Base-by-base conservation (phyloP, 2,797 vertebrate species). In the Adrianichthys oophorus region DNA sequence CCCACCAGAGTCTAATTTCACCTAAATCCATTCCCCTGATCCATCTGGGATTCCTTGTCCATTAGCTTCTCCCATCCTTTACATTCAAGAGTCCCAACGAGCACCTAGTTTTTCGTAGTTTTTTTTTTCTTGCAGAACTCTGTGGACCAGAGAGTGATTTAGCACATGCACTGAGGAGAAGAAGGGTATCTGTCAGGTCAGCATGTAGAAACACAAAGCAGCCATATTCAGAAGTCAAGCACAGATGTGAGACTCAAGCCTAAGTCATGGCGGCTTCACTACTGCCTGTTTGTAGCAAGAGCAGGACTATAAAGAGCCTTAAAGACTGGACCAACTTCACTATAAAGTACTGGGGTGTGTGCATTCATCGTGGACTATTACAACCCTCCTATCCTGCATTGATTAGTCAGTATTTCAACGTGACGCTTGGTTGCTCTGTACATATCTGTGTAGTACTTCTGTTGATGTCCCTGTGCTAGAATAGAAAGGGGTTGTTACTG, bases 401-500 rank as follows among this genome's bases (percentile, higher is more conserved):
- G 86, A 85, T 79, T 79, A 84, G 72, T 80, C 65, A 63, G 82
- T 87, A 79, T 84, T 85, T 71, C 41, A 29, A 78, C 65, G 85
- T 89, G 84, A 85, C 79, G 85, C 86, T 86, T 85, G 74, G 81
- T 84, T 83, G 85, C 83, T 81, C 68, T 88, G 79, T 91, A 86
- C 76, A 88, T 85, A 83, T 86, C 83, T 85, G 83, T 89, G 84
- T 91, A 76, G 82, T 90, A 79, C 81, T 85, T 85, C 69, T 78
- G 84, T 88, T 85, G 72, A 82, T 78, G 86, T 90, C 79, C 73
- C 72, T 69, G 83, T 88, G 57, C 76, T 83, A 84, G 85, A 71
- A 64, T 90, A 84, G 85, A 81, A 72, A 78, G 4, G 89, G 89
- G 86, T 89, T 89, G 78, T 84, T 85, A 84, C 90, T 88, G 88